phyloP scores from a whole-genome alignment of 2,888 invertebrate species.

The Aleiodes leptofemur region DNA sequence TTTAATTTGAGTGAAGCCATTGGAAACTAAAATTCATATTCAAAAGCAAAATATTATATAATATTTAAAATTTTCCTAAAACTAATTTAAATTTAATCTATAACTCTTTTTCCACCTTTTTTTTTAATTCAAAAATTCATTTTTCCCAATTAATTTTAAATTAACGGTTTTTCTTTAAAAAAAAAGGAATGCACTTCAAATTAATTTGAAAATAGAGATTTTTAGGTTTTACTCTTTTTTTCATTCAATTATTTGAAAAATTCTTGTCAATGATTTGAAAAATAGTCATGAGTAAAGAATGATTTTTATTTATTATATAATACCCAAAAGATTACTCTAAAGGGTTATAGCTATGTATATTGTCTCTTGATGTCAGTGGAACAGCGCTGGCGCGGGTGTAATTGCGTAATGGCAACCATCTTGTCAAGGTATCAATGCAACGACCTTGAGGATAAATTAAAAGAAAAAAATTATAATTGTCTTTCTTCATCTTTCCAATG shows the following conservation, averaged over 20 bases:
- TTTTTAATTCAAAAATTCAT: too few relatives aligned
- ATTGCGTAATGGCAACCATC: conserved; percentile 74
- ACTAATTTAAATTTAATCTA: too few relatives aligned
- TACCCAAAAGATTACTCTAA: neutral
- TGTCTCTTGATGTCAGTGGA: conserved; percentile 56
- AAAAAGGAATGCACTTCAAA: too few relatives aligned
- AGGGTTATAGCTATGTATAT: conserved; percentile 49
- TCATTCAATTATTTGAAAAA: neutral
- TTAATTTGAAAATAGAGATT: too few relatives aligned
- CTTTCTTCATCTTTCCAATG: neutral
- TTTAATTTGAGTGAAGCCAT: too few relatives aligned
- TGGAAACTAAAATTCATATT: too few relatives aligned
- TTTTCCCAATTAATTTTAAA: too few relatives aligned
- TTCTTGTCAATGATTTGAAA: neutral
- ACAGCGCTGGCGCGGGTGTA: conserved; percentile 54
- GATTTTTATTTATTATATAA: conserved; percentile 16
- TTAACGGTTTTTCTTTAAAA: too few relatives aligned
- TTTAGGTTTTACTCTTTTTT: too few relatives aligned
- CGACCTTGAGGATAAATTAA: conserved; percentile 51
- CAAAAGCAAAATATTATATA: too few relatives aligned
- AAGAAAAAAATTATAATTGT: neutral
- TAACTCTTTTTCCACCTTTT: too few relatives aligned
- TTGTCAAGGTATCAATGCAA: conserved; percentile 61
- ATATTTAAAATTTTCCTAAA: too few relatives aligned
- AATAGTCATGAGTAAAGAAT: neutral